phyloP scores from a whole-genome alignment of 2,797 vertebrate genomes.

The Buphagus erythrorhynchus region DNA sequence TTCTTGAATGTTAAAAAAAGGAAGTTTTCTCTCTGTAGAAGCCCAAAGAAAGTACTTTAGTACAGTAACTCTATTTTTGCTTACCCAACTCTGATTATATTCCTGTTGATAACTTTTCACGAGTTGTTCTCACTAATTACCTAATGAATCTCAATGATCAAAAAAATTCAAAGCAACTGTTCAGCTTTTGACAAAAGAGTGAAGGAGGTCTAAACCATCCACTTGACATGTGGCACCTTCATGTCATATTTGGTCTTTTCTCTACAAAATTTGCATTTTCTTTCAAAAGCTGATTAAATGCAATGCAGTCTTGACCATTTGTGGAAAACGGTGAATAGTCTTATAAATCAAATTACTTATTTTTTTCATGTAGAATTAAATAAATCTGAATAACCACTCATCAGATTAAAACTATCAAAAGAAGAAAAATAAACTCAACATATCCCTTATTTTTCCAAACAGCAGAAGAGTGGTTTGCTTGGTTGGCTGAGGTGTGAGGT shows the following conservation, averaged over 20 bases:
- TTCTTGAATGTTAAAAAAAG: neutral
- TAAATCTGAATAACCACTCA: neutral
- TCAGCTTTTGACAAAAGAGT: conserved; percentile 15
- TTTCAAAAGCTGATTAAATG: conserved; percentile 14
- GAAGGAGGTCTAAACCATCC: neutral
- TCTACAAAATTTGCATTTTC: neutral
- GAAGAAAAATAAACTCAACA: neutral
- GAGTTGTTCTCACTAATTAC: neutral
- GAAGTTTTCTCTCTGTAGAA: neutral
- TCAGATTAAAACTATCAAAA: neutral
- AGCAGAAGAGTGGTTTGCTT: neutral
- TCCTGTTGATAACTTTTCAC: neutral
- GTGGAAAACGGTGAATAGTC: neutral
- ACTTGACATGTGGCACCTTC: neutral
- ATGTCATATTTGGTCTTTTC: neutral
- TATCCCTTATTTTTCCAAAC: neutral
- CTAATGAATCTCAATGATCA: neutral
- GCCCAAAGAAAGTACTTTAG: neutral
- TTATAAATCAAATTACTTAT: neutral
- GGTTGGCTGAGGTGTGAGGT: neutral
- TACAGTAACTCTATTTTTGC: neutral
- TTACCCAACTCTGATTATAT: neutral
- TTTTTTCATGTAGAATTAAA: neutral
- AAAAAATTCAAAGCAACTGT: neutral
- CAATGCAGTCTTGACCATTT: neutral